Conservation (phyloP, 1,140 invertebrate genomes). For the Lineus longissimus region DNA sequence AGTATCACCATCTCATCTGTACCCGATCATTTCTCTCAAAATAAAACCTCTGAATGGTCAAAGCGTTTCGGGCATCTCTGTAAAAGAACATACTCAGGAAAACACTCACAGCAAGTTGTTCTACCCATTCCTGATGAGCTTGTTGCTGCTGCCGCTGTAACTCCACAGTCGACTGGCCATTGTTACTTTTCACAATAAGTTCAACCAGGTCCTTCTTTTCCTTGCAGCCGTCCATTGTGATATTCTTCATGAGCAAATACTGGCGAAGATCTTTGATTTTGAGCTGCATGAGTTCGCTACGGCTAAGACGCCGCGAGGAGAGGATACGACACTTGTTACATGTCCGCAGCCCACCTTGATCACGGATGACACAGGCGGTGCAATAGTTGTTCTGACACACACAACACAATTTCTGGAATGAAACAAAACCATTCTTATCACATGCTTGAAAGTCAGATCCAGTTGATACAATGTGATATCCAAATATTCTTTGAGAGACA, state of each 20-base stretch:
- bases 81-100: not conserved
- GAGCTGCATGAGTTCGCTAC: slow-evolving; percentile 40
- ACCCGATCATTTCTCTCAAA: too few relatives aligned
- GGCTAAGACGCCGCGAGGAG: slow-evolving; percentile 35
- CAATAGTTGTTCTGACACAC: slow-evolving; percentile 44
- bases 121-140: slow-evolving; percentile 8
- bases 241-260: slow-evolving; percentile 38
- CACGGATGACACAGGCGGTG: slow-evolving; percentile 34
- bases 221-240: slow-evolving; percentile 39
- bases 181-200: slow-evolving; percentile 38
- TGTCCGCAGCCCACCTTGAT: slow-evolving; percentile 11
- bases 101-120: slow-evolving; percentile 1
- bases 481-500: too few relatives aligned
- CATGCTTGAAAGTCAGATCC: slow-evolving; percentile 9
- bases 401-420: slow-evolving; percentile 42
- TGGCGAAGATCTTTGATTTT: slow-evolving; percentile 47
- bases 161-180: slow-evolving; percentile 15
- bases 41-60: too few relatives aligned
- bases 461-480: slow-evolving; percentile 3
- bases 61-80: not conserved
- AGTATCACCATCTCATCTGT: too few relatives aligned
- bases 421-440: too few relatives aligned
- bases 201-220: slow-evolving; percentile 52
- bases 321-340: slow-evolving; percentile 42
- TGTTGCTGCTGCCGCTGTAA: slow-evolving; percentile 20